Evolutionary conservation across 1,140 invertebrate genomes (phyloP).

Genomic region (Pseudomyrmex cubaensis): DNA sequence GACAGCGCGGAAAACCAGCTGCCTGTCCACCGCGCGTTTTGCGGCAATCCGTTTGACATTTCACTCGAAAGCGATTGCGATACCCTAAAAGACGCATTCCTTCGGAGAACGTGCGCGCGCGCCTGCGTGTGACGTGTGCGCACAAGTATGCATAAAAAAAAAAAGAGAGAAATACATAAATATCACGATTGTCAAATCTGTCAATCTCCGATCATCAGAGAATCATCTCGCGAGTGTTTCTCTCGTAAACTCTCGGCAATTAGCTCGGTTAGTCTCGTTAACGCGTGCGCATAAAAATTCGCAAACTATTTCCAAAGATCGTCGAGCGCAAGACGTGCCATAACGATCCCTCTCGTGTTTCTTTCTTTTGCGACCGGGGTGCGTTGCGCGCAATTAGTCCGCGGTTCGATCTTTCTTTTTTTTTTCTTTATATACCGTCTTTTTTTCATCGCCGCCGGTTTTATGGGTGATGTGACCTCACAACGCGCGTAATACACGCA

Average conservation of each 20-base stretch:
- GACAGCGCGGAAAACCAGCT: too few relatives aligned
- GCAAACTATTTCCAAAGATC: conserved; percentile 17
- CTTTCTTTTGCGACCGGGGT: not conserved
- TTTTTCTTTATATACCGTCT: conserved; percentile 20
- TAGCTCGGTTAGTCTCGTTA: conserved; percentile 14
- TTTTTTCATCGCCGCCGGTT: conserved; percentile 43
- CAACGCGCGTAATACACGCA: not conserved
- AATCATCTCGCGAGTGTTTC: not conserved
- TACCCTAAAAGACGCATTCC: not conserved
- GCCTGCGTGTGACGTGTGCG: too few relatives aligned
- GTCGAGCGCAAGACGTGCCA: not conserved
- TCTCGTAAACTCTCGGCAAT: not conserved
- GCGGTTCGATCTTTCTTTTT: conserved; percentile 38
- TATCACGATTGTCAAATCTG: not conserved
- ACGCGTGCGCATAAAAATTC: conserved; percentile 17
- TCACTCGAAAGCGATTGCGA: conserved; percentile 1
- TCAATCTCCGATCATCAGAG: not conserved
- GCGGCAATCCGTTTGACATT: conserved; percentile 12
- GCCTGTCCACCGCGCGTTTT: not conserved
- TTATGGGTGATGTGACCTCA: conserved; percentile 46
- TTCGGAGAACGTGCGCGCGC: not conserved
- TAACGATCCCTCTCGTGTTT: conserved; percentile 12
- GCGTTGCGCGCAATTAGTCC: conserved; percentile 50
- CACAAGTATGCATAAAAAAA: too few relatives aligned
- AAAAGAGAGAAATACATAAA: not conserved